Evolutionary conservation across 2,888 invertebrate genomes (phyloP).

Genomic region (Cephus pygmeus): DNA sequence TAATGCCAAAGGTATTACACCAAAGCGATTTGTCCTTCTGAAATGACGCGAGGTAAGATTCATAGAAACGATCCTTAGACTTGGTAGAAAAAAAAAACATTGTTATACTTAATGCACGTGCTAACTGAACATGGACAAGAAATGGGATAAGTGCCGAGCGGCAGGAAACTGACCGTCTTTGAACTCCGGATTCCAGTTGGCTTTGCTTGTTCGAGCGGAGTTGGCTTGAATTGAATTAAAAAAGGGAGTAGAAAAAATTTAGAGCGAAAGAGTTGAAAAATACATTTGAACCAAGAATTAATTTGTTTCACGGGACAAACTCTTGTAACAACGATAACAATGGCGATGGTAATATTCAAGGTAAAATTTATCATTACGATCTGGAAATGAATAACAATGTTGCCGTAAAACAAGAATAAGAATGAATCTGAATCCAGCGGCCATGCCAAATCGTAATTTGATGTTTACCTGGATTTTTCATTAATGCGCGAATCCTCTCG

Average conservation of each 20-base stretch:
- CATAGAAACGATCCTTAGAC: background rate
- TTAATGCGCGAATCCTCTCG: background rate
- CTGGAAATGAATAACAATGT: background rate
- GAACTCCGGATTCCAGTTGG: background rate
- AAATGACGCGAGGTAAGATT: background rate
- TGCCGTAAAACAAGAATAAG: background rate
- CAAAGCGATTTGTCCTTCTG: background rate
- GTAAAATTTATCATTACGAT: background rate
- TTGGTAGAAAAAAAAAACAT: background rate
- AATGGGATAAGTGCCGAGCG: background rate
- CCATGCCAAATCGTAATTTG: background rate
- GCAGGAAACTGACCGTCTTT: background rate
- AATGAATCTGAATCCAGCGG: background rate
- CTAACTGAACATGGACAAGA: background rate
- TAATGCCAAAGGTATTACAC: background rate
- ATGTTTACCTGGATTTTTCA: background rate
- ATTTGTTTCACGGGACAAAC: background rate
- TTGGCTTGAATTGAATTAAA: background rate
- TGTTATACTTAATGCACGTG: background rate
- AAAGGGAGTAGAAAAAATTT: background rate
- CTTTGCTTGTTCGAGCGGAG: background rate
- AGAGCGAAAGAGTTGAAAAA: background rate
- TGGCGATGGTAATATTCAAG: background rate
- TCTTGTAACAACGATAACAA: background rate
- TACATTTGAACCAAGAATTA: background rate